Evolutionary conservation across 2,888 invertebrate genomes (phyloP).

Genomic region (Danaus chrysippus): DNA sequence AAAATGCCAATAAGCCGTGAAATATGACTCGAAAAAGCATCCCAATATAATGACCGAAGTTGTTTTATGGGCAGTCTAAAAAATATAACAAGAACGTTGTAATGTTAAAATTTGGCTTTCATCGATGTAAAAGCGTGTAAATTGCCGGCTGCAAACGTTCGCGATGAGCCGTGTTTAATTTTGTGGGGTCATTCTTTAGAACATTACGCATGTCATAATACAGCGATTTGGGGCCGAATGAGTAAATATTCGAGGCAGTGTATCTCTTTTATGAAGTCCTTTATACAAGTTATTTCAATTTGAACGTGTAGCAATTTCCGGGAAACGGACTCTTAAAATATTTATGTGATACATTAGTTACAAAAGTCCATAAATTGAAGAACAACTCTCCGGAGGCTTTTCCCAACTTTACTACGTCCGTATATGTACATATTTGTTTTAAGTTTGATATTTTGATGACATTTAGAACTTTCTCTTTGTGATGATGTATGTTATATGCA

Average conservation of each 20-base stretch:
- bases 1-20: constrained; percentile 68
- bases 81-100: constrained; percentile 65
- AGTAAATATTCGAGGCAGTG: constrained; percentile 22
- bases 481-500: no score
- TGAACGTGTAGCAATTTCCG: constrained; percentile 2
- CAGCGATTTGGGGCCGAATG: constrained; percentile 20
- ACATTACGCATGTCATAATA: constrained; percentile 19
- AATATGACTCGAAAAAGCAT: constrained; percentile 56
- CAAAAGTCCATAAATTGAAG: background rate
- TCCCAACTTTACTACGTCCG: background rate
- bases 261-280: constrained; percentile 18
- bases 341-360: constrained; percentile 4
- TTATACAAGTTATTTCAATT: constrained; percentile 12
- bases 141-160: constrained; percentile 22
- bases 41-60: constrained; percentile 69
- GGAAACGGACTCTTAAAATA: constrained; percentile 3
- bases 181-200: constrained; percentile 51
- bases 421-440: background rate
- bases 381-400: background rate
- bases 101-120: constrained; percentile 64
- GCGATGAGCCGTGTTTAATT: constrained; percentile 56
- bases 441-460: no score
- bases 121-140: constrained; percentile 58
- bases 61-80: constrained; percentile 72
- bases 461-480: no score